Evolutionary conservation across 37 sponge, comb jelly and placozoan genomes (phyloP).

Genomic region (Mnemiopsis leidyi): DNA sequence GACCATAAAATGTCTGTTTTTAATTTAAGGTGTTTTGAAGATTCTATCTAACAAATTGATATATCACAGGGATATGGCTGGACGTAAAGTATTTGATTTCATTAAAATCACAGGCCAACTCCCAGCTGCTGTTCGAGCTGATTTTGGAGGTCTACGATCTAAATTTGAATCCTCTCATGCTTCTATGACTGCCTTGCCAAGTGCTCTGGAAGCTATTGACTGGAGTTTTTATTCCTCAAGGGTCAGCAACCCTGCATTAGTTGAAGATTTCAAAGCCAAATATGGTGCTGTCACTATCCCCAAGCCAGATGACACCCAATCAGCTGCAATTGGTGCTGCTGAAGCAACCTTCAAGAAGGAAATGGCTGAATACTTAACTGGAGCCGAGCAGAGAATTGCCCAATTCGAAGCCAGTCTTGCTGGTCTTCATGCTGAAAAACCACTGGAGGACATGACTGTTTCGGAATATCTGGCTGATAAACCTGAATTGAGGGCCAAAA

Average conservation of each 20-base stretch:
- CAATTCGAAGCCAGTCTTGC: conserved; percentile 61
- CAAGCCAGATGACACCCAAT: not conserved
- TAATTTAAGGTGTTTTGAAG: too few species aligned
- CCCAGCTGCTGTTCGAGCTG: conserved; percentile 37
- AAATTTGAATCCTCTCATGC: conserved; percentile 36
- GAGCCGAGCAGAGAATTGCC: conserved; percentile 8
- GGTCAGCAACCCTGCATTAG: conserved; percentile 35
- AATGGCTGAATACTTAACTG: conserved; percentile 35
- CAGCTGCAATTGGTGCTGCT: conserved; percentile 17
- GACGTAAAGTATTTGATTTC: conserved; percentile 60
- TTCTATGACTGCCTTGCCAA: conserved; percentile 31
- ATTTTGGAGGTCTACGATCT: conserved; percentile 38
- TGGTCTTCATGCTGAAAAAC: conserved; percentile 53
- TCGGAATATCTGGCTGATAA: conserved; percentile 61
- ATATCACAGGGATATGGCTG: too few species aligned
- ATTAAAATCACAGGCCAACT: conserved; percentile 52
- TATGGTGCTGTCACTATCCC: conserved; percentile 51
- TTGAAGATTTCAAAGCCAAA: conserved; percentile 53
- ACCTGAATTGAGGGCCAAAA: conserved; percentile 36
- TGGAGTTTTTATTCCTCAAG: conserved; percentile 39
- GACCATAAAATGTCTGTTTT: too few species aligned
- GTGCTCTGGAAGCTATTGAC: conserved; percentile 54
- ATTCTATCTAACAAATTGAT: too few species aligned
- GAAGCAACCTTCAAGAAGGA: conserved; percentile 51
- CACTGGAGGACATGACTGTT: conserved; percentile 49